These are phyloP conservation scores for Plagodis pulveraria DNA, from an alignment of 2,888 invertebrate species.

Conservation along the genomic window DNA sequence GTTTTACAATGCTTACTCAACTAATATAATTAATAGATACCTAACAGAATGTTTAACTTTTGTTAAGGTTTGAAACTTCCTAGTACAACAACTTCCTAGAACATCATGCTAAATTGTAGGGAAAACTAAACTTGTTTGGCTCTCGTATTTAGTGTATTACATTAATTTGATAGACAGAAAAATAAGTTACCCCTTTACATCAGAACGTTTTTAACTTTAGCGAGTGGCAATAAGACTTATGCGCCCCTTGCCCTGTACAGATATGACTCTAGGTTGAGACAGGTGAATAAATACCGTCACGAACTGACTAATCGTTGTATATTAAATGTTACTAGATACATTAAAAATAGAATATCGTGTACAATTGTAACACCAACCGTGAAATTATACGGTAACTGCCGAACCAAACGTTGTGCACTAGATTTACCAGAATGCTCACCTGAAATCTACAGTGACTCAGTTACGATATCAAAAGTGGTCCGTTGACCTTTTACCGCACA, in stretches of 20 bases:
- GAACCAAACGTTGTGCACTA: slow-evolving; percentile 39
- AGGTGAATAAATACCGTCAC: slow-evolving; percentile 12
- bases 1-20: too few relatives aligned
- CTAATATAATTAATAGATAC: too few relatives aligned
- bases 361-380: slow-evolving; percentile 44
- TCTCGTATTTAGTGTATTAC: too few relatives aligned
- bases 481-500: slow-evolving; percentile 78
- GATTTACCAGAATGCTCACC: slow-evolving; percentile 52
- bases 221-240: slow-evolving; percentile 1
- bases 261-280: slow-evolving; percentile 1
- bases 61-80: too few relatives aligned
- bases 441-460: slow-evolving; percentile 80
- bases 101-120: too few relatives aligned
- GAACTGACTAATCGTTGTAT: slow-evolving; percentile 2
- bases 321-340: slow-evolving; percentile 1
- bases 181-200: too few relatives aligned
- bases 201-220: too few relatives aligned
- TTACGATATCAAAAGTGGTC: slow-evolving; percentile 76
- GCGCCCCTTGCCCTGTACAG: slow-evolving; percentile 6
- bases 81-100: too few relatives aligned
- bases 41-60: too few relatives aligned
- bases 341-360: slow-evolving; percentile 22
- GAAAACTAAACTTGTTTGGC: too few relatives aligned
- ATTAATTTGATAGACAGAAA: too few relatives aligned
- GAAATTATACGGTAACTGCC: slow-evolving; percentile 54